Base-by-base conservation (phyloP, 2,797 vertebrate species). In the Catharus ustulatus region DNA sequence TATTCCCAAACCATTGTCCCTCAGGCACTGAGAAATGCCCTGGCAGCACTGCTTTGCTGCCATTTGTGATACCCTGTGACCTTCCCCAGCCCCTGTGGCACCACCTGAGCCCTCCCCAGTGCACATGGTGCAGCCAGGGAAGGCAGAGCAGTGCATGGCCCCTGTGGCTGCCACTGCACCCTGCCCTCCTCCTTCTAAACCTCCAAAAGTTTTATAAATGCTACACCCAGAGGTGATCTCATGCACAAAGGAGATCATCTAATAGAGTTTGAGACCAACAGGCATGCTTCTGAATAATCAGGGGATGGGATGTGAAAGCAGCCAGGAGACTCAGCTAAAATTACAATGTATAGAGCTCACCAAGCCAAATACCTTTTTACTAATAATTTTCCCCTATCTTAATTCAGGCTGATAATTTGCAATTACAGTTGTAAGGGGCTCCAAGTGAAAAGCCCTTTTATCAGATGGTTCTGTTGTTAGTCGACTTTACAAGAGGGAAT, bases 381-480 rank as follows among this genome's bases (percentile, higher is more conserved):
- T 91, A 91, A 91, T 88, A 85, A 58, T 88, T 92, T 95, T 38
- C 46, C 69, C n/a, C 83, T 79, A 78, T 90, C 87, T 90, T 87
- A 96, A 95, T 90, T 86, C 87, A 91, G 71, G 77, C 77, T 90
- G 95, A 94, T 96, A 96, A 97, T 96, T 95, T 84, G 85, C 77
- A 96, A 90, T 95, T 96, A 93, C 57, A 79, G 74, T 36, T 94
- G 77, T 84, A 82, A 93, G 87, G 63, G 83, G 59, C 63, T 95
- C 87, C 89, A 88, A 95, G 74, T 69, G 80, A 64, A 96, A 95
- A 95, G 80, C 24, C 38, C 71, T 93, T 93, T 94, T 93, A 94
- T 96, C 92, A 93, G 89, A 95, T 90, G 71, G 90, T 96, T 94
- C 86, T 95, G 90, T 54, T 93, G 77, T 90, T 91, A 93, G 87